Percentiles rank a stretch among this genome's conserved stretches.
Conservation (phyloP, 2,113 vertebrate genomes). For the Pica pica region DNA sequence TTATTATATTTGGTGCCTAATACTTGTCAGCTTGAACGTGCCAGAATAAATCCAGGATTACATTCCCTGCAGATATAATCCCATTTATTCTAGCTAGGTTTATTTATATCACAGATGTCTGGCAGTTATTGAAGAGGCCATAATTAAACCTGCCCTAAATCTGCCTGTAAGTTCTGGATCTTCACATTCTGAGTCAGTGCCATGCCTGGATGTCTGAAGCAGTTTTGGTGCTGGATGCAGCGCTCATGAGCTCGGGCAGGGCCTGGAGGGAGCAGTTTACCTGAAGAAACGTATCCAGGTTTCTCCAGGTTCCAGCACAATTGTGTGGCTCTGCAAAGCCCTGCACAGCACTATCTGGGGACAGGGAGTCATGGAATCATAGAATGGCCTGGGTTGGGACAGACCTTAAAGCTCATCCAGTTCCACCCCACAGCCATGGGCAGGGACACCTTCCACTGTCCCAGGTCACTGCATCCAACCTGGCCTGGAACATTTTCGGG, state of each 20-base stretch:
- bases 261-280: background rate
- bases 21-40: background rate
- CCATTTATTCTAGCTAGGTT: background rate
- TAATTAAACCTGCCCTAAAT: background rate
- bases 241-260: rapidly evolving
- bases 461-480: background rate
- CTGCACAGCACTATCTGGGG: background rate
- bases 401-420: too few species aligned
- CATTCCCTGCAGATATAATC: background rate
- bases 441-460: background rate
- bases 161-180: background rate
- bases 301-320: background rate
- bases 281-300: rapidly evolving
- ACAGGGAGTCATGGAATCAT: background rate
- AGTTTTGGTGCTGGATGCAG: background rate
- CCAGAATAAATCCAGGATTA: background rate
- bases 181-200: background rate
- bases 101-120: background rate
- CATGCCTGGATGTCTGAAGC: background rate
- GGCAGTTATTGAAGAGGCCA: background rate
- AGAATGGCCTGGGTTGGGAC: background rate
- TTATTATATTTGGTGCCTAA: background rate
- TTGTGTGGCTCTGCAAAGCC: background rate
- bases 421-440: background rate
- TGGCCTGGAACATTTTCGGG: background rate